These are phyloP conservation scores for Chrosomus eos DNA, from an alignment of 2,797 vertebrate species.

Conservation along the genomic window DNA sequence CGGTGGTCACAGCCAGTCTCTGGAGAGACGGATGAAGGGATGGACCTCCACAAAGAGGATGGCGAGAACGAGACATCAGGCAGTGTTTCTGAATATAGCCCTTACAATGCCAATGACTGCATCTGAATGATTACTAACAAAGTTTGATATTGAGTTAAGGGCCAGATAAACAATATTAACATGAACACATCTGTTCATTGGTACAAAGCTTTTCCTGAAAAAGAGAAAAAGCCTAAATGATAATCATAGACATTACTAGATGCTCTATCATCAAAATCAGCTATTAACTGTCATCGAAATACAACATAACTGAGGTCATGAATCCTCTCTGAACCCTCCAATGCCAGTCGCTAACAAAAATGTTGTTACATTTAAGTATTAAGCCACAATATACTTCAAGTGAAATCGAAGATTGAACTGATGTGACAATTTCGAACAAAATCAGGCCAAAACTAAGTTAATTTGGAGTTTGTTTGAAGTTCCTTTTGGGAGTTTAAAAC, in stretches of 20 bases:
- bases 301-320: neutral
- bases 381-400: neutral
- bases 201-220: neutral
- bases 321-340: neutral
- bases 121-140: constrained; percentile 29
- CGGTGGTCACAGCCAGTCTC: constrained; percentile 65
- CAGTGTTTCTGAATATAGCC: constrained; percentile 50
- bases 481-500: no score
- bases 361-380: neutral
- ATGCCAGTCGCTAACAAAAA: neutral
- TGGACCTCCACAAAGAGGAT: constrained; percentile 38
- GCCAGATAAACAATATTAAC: constrained; percentile 9
- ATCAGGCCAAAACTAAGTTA: no score
- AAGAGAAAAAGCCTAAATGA: neutral
- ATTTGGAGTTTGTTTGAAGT: no score
- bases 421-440: neutral
- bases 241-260: neutral
- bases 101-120: neutral
- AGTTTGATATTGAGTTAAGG: constrained; percentile 7
- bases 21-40: constrained; percentile 55
- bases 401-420: neutral
- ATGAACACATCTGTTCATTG: neutral
- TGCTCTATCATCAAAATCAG: neutral
- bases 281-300: neutral
- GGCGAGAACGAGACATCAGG: constrained; percentile 40